These are phyloP conservation scores for Auanema freiburgensis DNA, from an alignment of 2,888 invertebrate genomes.

Conservation along the genomic window DNA sequence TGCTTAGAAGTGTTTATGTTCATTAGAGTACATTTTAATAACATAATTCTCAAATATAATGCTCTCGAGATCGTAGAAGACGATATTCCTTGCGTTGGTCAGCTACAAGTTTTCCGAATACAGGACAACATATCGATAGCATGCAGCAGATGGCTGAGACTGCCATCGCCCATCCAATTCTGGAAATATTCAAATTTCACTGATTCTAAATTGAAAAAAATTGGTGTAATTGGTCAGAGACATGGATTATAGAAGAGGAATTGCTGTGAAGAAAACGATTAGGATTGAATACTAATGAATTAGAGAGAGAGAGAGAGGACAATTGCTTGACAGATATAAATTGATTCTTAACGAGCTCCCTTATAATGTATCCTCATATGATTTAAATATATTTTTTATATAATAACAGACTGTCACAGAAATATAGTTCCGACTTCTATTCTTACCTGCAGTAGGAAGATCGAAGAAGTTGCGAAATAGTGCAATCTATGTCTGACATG, in stretches of 20 bases:
- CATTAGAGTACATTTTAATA: background rate
- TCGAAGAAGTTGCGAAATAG: constrained; percentile 17
- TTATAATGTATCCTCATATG: background rate
- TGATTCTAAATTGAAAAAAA: background rate
- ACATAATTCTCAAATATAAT: constrained; percentile 5
- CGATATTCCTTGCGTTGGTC: constrained; percentile 18
- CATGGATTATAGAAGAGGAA: too few relatives aligned
- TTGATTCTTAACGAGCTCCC: background rate
- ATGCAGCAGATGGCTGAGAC: constrained; percentile 20
- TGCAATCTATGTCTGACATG: constrained; percentile 21
- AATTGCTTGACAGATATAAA: too few relatives aligned
- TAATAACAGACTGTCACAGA: background rate
- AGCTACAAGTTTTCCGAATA: constrained; percentile 16
- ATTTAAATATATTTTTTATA: background rate
- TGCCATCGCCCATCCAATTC: constrained; percentile 20
- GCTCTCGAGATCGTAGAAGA: constrained; percentile 14
- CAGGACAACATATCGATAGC: constrained; percentile 20
- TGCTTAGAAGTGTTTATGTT: too few relatives aligned
- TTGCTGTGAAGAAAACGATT: too few relatives aligned
- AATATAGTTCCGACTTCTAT: background rate
- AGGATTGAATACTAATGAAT: too few relatives aligned
- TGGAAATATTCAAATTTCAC: constrained; percentile 3
- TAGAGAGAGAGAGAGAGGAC: too few relatives aligned
- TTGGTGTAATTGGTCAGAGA: too few relatives aligned
- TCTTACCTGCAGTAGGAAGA: constrained; percentile 19